phyloP scores from a whole-genome alignment of 2,888 invertebrate genomes.

The Trachelus stipa region DNA sequence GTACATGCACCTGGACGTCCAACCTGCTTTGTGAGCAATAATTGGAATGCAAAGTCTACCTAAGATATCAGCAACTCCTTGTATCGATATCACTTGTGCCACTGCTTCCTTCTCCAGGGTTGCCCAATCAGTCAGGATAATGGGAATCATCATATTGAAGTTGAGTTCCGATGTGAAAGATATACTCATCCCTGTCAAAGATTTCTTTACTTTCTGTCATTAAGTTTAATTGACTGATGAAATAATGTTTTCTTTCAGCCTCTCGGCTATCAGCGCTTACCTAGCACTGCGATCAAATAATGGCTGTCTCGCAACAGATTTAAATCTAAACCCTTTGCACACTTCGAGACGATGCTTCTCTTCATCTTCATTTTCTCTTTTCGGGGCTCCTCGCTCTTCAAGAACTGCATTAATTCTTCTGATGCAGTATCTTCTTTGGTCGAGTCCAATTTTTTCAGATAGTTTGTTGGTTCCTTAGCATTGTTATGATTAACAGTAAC shows the following conservation, averaged over 20 bases:
- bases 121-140: constrained; percentile 64
- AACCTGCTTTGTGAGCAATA: constrained; percentile 53
- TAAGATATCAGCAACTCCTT: constrained; percentile 62
- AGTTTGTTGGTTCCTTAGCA: neutral
- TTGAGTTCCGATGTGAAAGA: constrained; percentile 68
- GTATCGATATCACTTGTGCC: constrained; percentile 62
- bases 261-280: constrained; percentile 23
- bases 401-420: neutral
- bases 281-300: constrained; percentile 42
- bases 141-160: constrained; percentile 67
- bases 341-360: constrained; percentile 14
- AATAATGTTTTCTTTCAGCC: neutral
- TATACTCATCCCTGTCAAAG: constrained; percentile 62
- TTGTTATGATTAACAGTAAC: neutral
- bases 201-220: neutral
- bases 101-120: constrained; percentile 55
- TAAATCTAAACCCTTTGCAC: constrained; percentile 43
- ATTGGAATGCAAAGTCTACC: constrained; percentile 64
- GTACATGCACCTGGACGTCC: constrained; percentile 62
- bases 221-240: neutral
- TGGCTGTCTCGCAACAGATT: constrained; percentile 44
- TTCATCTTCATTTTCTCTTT: neutral
- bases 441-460: neutral
- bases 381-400: neutral
- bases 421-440: neutral